Conservation (phyloP, 2,113 vertebrate species). For the Etheostoma cragini region DNA sequence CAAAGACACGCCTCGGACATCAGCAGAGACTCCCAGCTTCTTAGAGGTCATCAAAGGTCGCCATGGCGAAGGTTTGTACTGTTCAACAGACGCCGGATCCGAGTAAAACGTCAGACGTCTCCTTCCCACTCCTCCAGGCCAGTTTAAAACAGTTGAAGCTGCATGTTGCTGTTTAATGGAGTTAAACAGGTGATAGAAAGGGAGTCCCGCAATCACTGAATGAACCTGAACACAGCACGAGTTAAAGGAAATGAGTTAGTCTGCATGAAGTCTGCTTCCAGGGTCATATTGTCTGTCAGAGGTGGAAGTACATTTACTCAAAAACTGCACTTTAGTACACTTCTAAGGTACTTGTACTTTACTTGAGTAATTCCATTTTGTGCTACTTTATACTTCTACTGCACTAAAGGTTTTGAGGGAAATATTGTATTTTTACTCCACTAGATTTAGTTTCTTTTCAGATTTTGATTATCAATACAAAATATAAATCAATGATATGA, state of each 20-base stretch:
- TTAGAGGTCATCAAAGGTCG: constrained; percentile 88
- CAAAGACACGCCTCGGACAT: constrained; percentile 88
- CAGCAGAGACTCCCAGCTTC: constrained; percentile 89
- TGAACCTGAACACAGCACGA: not conserved
- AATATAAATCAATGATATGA: too few relatives aligned
- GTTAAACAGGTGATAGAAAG: constrained; percentile 19
- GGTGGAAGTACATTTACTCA: too few relatives aligned
- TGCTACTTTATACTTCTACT: too few relatives aligned
- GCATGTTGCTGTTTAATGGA: constrained; percentile 44
- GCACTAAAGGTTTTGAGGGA: too few relatives aligned
- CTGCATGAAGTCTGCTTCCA: not conserved
- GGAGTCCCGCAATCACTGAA: constrained; percentile 11
- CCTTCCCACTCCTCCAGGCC: not conserved
- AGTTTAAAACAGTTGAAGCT: not conserved
- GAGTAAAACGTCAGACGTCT: not conserved
- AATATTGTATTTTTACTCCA: too few relatives aligned
- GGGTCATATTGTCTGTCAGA: not conserved
- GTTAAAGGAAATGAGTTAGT: constrained; percentile 10
- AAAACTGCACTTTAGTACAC: too few relatives aligned
- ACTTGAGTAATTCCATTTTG: too few relatives aligned
- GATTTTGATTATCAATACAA: too few relatives aligned
- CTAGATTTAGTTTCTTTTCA: too few relatives aligned
- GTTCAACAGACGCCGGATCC: not conserved
- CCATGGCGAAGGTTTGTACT: constrained; percentile 73
- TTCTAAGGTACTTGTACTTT: too few relatives aligned